Base-by-base conservation (phyloP, 1,140 invertebrate species). In the Dinothrombium tinctorium region DNA sequence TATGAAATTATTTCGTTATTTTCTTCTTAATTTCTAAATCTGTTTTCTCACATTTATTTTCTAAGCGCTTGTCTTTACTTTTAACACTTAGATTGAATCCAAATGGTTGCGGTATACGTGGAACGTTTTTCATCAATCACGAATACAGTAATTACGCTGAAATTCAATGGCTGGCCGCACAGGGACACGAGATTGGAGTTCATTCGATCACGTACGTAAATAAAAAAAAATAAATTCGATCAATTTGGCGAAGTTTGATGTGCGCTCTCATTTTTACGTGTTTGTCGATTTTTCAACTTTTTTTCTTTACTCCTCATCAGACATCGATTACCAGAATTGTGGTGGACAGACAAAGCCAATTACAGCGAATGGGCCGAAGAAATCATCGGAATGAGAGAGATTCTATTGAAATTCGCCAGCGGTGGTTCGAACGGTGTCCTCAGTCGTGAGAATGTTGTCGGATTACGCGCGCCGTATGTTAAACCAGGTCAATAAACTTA, bases 51-150 rank as follows among this genome's bases (percentile, higher is more conserved):
- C 21, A 11, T 35, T 36, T 4, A 19, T 36, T 21, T n/a, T 4
- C 3, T 2, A 29, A 20, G n/a, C 12, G 26, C n/a, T 12, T 40
- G 2, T 15, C 14, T 7, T 7, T 14, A 2, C 53, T 43, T 36
- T 40, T 3, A n/a, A 28, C 39, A 9, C 43, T 45, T 7, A 46
- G 55, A 33, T 52, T 47, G 22, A 65, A 65, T 49, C 57, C 61
- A 20, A 63, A 64, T 47, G 60, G 62, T 0, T 68, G 66, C 48
- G 59, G 61, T 1, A 65, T 69, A 31, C 53, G 54, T 15, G 64
- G 57, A 43, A 69, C 67, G 4, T 63, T 69, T 45, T 69, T 66
- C 46, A 50, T 68, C 15, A 65, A 64, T 20, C 63, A 68, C 49
- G 59, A 64, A 46, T 66, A 57, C 46, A 62, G 57, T 21, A 62